A percentile compares a stretch with the other conserved stretches of the same genome.
Evolutionary conservation across 2,113 vertebrate species (phyloP).

Genomic region (Tautogolabrus adspersus): DNA sequence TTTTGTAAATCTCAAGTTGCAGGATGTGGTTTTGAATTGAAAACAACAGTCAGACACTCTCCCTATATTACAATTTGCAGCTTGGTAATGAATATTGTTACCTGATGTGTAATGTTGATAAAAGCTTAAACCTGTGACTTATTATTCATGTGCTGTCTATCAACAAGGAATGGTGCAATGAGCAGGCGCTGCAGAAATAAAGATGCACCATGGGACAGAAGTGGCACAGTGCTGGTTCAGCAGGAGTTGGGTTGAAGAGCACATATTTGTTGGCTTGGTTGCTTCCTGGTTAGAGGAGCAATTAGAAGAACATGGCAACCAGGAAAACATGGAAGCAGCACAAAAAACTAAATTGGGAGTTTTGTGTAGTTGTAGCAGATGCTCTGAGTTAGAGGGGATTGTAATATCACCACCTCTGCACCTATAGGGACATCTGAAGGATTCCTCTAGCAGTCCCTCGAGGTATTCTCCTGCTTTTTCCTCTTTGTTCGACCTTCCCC

Average conservation of each 20-base stretch:
- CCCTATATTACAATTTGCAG: not conserved
- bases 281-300: constrained; percentile 42
- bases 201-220: constrained; percentile 29
- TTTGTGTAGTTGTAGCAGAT: constrained; percentile 44
- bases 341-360: constrained; percentile 24
- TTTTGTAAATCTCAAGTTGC: not conserved
- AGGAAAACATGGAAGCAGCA: constrained; percentile 33
- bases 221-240: constrained; percentile 55
- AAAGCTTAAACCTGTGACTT: constrained; percentile 19
- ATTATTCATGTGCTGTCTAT: constrained; percentile 49
- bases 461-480: not conserved
- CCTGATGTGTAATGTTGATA: not conserved
- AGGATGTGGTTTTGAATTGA: not conserved
- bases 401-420: constrained; percentile 47
- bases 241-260: constrained; percentile 17
- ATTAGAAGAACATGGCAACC: constrained; percentile 48
- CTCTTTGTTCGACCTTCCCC: constrained; percentile 41
- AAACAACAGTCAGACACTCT: not conserved
- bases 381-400: constrained; percentile 10
- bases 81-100: not conserved
- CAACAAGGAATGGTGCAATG: constrained; percentile 26
- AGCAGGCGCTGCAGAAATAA: constrained; percentile 43
- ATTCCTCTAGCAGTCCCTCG: constrained; percentile 24
- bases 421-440: constrained; percentile 28
- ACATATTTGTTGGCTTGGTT: not conserved